Percentiles rank a stretch among this genome's conserved stretches.
Evolutionary conservation across 2,113 vertebrate genomes (phyloP).

Genomic region (Eidolon helvum): DNA sequence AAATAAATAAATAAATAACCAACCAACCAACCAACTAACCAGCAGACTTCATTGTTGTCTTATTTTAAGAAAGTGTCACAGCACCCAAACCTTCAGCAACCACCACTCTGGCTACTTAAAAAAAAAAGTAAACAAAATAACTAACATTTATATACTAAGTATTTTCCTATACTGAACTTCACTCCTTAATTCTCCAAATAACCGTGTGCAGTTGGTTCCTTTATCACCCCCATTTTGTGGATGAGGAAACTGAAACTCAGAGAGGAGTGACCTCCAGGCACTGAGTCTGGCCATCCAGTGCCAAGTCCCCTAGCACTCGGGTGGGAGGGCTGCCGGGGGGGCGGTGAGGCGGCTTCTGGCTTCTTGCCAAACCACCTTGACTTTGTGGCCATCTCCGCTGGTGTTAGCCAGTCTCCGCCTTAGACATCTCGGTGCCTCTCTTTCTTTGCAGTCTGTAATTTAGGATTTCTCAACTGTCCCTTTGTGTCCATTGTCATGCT

Average conservation of each 20-base stretch:
- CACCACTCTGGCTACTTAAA: neutral
- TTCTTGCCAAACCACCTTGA: neutral
- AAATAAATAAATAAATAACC: neutral
- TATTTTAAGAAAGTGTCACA: neutral
- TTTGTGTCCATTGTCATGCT: neutral
- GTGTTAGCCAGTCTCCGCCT: neutral
- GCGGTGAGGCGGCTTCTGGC: neutral
- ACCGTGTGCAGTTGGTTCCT: neutral
- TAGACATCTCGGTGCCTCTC: neutral
- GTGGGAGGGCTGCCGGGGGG: too few species aligned
- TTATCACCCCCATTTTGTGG: neutral
- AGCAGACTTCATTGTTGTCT: neutral
- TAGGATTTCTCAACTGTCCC: neutral
- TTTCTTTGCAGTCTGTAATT: constrained; percentile 29
- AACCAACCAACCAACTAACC: too few species aligned
- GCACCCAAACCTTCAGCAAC: neutral
- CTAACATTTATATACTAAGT: neutral
- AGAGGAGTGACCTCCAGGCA: neutral
- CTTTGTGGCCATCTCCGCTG: neutral
- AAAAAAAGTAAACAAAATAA: neutral
- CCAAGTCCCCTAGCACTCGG: neutral
- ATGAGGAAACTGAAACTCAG: neutral
- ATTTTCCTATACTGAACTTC: neutral
- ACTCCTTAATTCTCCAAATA: neutral
- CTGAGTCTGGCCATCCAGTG: neutral